Evolutionary conservation across 2,113 vertebrate species (phyloP).

Genomic region (Cyanoramphus novaezelandiae): DNA sequence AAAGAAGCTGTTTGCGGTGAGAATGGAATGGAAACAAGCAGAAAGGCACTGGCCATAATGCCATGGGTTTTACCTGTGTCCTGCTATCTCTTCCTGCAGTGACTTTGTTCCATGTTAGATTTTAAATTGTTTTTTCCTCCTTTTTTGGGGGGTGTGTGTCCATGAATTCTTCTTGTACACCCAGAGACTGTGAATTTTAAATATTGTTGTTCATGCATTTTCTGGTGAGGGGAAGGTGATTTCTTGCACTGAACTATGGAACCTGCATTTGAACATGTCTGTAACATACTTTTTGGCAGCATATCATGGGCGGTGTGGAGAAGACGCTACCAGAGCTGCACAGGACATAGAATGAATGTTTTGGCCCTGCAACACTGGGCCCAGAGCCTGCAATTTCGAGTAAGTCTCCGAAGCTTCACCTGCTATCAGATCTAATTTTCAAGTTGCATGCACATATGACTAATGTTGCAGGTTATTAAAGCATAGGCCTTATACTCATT

Average conservation of each 20-base stretch:
- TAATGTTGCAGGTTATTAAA: neutral
- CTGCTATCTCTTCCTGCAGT: neutral
- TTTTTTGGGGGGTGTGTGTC: neutral
- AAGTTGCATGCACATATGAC: rapidly evolving
- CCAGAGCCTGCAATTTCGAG: constrained; percentile 75
- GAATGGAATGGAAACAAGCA: neutral
- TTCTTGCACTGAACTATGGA: neutral
- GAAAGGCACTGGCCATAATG: neutral
- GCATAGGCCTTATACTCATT: neutral
- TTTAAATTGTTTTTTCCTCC: no score
- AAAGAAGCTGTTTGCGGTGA: constrained; percentile 73
- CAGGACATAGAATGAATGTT: constrained; percentile 50
- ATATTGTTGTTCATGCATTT: neutral
- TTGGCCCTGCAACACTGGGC: constrained; percentile 75
- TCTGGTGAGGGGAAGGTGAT: neutral
- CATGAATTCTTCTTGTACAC: neutral
- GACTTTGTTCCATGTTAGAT: neutral
- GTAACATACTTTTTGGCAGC: constrained; percentile 64
- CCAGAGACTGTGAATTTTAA: neutral
- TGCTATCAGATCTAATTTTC: neutral
- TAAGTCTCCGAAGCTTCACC: constrained; percentile 57
- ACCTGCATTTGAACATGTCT: neutral
- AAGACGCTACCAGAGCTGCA: constrained; percentile 16
- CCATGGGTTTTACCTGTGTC: neutral
- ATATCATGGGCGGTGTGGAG: constrained; percentile 82